Evolutionary conservation across 37 sponge, comb jelly and placozoan genomes (phyloP), one percentile per base, ranked within the genome.

Genomic region (Hexactinellida sp.): DNA sequence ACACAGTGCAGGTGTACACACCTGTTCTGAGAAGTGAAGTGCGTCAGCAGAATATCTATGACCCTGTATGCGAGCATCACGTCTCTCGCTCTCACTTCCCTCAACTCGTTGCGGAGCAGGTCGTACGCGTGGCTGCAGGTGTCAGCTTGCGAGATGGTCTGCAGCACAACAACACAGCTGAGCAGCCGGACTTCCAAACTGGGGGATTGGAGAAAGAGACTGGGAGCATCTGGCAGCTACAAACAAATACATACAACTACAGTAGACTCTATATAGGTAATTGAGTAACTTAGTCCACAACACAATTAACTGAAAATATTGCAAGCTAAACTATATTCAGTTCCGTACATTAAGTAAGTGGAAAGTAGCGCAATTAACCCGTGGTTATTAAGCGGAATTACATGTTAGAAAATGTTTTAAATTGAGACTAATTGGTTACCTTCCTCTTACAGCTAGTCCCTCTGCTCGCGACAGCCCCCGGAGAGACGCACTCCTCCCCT

Each of bases 21-120:
- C 76, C 76, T 63, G 34, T 63, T 63, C 76, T 63, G 76, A 25
- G 76, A 63, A n/a, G 76, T 63, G 34, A 63, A 63, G 76, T 63
- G 76, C 5, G 30, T n/a, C 5, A 63, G 25, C 34, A 63, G 25
- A 25, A 63, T 28, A n/a, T 63, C 34, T 21, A n/a, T 63, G 34
- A 63, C 30, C 76, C 30, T 63, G 34, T 63, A 63, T 1, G 34
- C 76, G 25, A 63, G 34, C 76, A 63, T 3, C 5, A 63, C 34
- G 3, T 63, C 76, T 63, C 76, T 63, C 34, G 76, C 76, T 63
- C 30, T 63, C 76, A 63, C 76, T 21, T 63, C 76, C 34, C 32
- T 63, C 5, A 63, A n/a, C 13, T 63, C 76, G 34, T 63, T 63
- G 28, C 76, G 21, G 25, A 63, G 30, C 28, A 63, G 76, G 30